phyloP scores from a whole-genome alignment of 2,888 invertebrate genomes.

The Clistopyga incitator region DNA sequence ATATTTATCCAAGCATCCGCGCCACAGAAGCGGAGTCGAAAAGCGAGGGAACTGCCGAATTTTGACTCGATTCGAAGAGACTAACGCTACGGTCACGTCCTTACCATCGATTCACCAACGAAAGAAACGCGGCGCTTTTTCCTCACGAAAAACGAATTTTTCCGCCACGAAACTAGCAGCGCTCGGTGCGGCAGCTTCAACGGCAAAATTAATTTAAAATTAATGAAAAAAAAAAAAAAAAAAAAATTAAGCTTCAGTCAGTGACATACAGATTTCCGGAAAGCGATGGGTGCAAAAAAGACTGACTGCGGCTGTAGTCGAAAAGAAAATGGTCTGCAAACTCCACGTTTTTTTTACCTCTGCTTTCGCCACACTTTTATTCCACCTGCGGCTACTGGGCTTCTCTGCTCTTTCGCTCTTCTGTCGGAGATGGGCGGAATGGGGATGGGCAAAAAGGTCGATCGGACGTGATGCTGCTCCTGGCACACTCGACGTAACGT shows the following conservation, averaged over 20 bases:
- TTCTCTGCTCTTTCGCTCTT: conserved; percentile 11
- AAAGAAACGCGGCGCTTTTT: neutral
- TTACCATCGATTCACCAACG: conserved; percentile 49
- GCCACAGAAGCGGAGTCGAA: neutral
- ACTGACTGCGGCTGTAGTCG: neutral
- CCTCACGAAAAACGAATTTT: conserved; percentile 11
- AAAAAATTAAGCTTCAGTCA: conserved; percentile 25
- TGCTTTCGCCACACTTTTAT: conserved; percentile 31
- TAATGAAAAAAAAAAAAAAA: conserved; percentile 16
- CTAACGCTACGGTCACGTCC: conserved; percentile 55
- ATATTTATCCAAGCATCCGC: conserved; percentile 54
- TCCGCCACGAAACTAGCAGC: neutral
- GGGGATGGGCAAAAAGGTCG: neutral
- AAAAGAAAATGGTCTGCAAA: conserved; percentile 13
- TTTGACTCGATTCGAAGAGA: conserved; percentile 39
- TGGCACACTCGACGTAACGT: conserved; percentile 4
- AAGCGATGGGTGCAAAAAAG: conserved; percentile 34
- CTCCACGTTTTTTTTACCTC: conserved; percentile 35
- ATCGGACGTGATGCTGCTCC: conserved; percentile 49
- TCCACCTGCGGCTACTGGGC: conserved; percentile 39
- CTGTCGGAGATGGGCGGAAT: neutral
- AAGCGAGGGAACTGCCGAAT: conserved; percentile 33
- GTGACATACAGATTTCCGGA: conserved; percentile 20
- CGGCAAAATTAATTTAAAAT: neutral
- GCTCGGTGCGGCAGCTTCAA: neutral